phyloP scores from a whole-genome alignment of 2,797 vertebrate genomes.

The Miichthys miiuy region DNA sequence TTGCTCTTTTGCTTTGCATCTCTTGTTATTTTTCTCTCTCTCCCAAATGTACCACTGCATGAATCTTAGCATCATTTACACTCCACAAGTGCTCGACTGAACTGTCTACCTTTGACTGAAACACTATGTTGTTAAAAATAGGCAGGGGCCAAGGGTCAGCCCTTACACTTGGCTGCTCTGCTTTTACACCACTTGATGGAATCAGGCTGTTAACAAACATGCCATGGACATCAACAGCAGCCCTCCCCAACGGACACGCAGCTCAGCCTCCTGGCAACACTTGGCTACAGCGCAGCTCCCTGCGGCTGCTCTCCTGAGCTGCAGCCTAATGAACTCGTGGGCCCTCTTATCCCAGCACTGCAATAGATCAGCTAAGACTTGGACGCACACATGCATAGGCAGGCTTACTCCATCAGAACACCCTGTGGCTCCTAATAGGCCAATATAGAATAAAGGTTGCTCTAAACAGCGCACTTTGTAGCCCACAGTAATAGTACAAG shows the following conservation, averaged over 20 bases:
- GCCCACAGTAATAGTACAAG: slow-evolving; percentile 68
- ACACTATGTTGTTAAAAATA: slow-evolving; percentile 80
- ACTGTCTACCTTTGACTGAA: slow-evolving; percentile 80
- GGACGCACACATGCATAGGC: slow-evolving; percentile 62
- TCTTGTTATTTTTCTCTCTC: slow-evolving; percentile 64
- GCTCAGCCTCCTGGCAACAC: slow-evolving; percentile 83
- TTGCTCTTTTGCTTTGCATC: slow-evolving; percentile 74
- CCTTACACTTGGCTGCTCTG: slow-evolving; percentile 79
- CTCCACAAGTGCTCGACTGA: slow-evolving; percentile 72
- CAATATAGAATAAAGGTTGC: slow-evolving; percentile 78
- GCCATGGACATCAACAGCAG: slow-evolving; percentile 84
- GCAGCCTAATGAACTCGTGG: slow-evolving; percentile 84
- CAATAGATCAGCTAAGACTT: slow-evolving; percentile 64
- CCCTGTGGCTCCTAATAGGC: slow-evolving; percentile 78
- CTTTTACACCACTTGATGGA: slow-evolving; percentile 84
- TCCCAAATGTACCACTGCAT: slow-evolving; percentile 76
- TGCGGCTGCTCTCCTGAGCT: slow-evolving; percentile 80
- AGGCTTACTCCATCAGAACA: slow-evolving; percentile 61
- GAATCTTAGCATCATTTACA: slow-evolving; percentile 82
- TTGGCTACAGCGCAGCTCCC: slow-evolving; percentile 77
- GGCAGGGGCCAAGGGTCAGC: slow-evolving; percentile 73
- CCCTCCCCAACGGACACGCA: slow-evolving; percentile 75
- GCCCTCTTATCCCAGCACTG: slow-evolving; percentile 77
- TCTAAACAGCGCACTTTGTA: slow-evolving; percentile 61
- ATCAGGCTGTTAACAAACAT: slow-evolving; percentile 87